Conservation (phyloP, 53 echinoderm and acorn worm species). For the Astropecten irregularis region DNA sequence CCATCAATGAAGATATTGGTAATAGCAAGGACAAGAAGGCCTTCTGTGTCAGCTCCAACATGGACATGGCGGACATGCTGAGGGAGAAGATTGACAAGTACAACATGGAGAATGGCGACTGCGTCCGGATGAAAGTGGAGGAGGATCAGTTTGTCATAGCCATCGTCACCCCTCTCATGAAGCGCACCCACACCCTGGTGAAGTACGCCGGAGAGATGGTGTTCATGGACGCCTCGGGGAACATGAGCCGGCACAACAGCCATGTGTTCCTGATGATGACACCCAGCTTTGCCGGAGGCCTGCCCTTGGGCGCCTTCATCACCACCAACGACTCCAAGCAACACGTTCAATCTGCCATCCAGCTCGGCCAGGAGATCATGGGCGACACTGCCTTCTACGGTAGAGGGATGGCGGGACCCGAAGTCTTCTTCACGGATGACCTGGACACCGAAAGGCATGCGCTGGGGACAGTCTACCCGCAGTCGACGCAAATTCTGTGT, state of each 20-base stretch:
- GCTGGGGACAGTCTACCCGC: slow-evolving; percentile 34
- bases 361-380: slow-evolving; percentile 49
- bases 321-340: slow-evolving; percentile 42
- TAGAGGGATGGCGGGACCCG: slow-evolving; percentile 49
- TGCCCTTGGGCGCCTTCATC: slow-evolving; percentile 64
- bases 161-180: slow-evolving; percentile 69
- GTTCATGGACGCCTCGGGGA: slow-evolving; percentile 53
- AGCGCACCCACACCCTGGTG: slow-evolving; percentile 46
- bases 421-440: slow-evolving; percentile 62
- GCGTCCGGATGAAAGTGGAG: slow-evolving; percentile 30
- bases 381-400: slow-evolving; percentile 51
- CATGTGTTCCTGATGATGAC: slow-evolving; percentile 62
- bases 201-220: slow-evolving; percentile 57
- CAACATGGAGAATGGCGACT: slow-evolving; percentile 63
- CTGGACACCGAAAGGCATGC: slow-evolving; percentile 56
- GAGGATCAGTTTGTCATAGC: slow-evolving; percentile 58
- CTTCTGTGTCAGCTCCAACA: slow-evolving; percentile 31
- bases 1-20: not conserved
- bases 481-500: slow-evolving; percentile 45
- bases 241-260: slow-evolving; percentile 33
- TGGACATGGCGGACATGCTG: slow-evolving; percentile 44
- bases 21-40: slow-evolving; percentile 32
- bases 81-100: slow-evolving; percentile 53
- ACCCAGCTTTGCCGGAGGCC: slow-evolving; percentile 67
- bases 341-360: not conserved